Evolutionary conservation across 2,113 vertebrate species (phyloP), one percentile per base, ranked within the genome.

Genomic region (Elaphurus davidianus): DNA sequence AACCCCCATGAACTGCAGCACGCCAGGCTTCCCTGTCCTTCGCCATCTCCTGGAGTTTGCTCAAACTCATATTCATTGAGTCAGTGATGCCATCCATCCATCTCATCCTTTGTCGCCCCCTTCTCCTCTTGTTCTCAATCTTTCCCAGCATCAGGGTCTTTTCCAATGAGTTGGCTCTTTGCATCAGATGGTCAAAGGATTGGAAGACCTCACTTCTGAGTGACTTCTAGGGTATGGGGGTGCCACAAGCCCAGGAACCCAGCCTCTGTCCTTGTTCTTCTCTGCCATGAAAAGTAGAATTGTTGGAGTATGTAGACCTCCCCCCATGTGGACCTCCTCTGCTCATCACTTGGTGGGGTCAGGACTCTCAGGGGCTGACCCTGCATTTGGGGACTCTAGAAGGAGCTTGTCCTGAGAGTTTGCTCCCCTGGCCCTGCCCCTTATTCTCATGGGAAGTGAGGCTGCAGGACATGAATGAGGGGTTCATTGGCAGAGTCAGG

Each of bases 311-410:
- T 0, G 13, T 23, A 40, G 27, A 2, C 45, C 33, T 43, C n/a
- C 12, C 55, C 9, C 1, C 0, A 8, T 0, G 27, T 27, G 33
- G 27, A 2, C n/a, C 27, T 50, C 33, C 16, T 50, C 60, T 43
- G 43, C 64, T 67, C 5, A 1, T 82, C 0, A 2, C 8, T 11
- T 25, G 3, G 67, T 2, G 4, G 21, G 43, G 13, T 4, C 0
- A 1, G 33, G 21, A 59, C 21, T 52, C 62, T 59, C 33, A 25
- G 47, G 21, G 4, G 57, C 76, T 6, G 64, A 45, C 30, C 62
- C 36, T 59, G 50, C 19, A 14, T 60, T 30, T 83, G 60, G 47
- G 43, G 23, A 3, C 47, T 13, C 12, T 27, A 1, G 16, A 7
- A 27, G 21, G 78, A 7, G 23, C 54, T 3, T 19, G 64, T 89